phyloP scores from a whole-genome alignment of 2,888 invertebrate genomes.

The Adela reaumurella region DNA sequence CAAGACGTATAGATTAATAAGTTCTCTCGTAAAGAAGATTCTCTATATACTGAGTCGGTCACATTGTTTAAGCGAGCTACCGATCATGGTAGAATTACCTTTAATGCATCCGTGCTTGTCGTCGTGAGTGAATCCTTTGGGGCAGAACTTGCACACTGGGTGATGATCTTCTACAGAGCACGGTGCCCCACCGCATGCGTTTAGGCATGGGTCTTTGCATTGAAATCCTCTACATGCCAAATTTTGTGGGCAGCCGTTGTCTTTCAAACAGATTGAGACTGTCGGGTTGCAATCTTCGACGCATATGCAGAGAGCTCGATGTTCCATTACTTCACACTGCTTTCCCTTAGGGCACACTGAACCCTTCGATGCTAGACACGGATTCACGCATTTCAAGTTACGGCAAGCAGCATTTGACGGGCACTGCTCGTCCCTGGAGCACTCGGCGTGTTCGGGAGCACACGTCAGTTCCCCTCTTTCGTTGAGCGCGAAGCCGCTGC shows the following conservation, averaged over 20 bases:
- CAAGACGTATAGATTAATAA: conserved; percentile 53
- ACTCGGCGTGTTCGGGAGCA: conserved; percentile 77
- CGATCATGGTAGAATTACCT: conserved; percentile 67
- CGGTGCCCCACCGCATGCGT: conserved; percentile 83
- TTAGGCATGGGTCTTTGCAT: conserved; percentile 87
- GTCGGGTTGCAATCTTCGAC: conserved; percentile 82
- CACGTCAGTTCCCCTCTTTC: conserved; percentile 85
- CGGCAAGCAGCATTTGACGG: conserved; percentile 83
- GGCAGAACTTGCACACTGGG: conserved; percentile 94
- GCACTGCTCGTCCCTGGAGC: conserved; percentile 77
- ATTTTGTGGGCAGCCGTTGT: conserved; percentile 81
- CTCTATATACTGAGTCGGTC: conserved; percentile 35
- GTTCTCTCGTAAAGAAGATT: conserved; percentile 29
- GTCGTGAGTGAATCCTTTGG: conserved; percentile 88
- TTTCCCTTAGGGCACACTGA: conserved; percentile 77
- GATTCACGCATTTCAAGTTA: conserved; percentile 80
- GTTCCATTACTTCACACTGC: conserved; percentile 83
- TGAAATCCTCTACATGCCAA: conserved; percentile 84
- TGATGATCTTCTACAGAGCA: conserved; percentile 94
- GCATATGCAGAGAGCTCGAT: conserved; percentile 83
- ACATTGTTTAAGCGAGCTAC: conserved; percentile 16
- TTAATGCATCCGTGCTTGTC: conserved; percentile 91
- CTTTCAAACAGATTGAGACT: conserved; percentile 83
- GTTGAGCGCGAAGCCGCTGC: conserved; percentile 83
- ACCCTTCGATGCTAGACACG: conserved; percentile 66